Conservation (phyloP, 1,140 invertebrate species). For the Thalassaphorura encarpata region DNA sequence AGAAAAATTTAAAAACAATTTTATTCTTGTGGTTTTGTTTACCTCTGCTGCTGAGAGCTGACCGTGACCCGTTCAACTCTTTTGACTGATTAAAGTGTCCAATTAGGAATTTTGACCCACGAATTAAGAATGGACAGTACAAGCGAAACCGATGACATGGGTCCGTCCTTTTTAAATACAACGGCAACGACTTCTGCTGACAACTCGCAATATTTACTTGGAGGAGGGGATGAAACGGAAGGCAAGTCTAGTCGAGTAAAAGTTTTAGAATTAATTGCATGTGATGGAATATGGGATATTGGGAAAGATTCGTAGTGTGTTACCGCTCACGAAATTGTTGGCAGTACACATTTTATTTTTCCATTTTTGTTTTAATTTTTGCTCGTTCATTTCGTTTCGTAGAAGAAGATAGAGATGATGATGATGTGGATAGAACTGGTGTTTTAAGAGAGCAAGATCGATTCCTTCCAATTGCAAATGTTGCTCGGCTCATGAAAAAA, state of each 20-base stretch:
- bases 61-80: too few species aligned
- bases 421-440: conserved; percentile 23
- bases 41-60: too few species aligned
- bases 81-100: too few species aligned
- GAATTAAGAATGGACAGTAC: conserved; percentile 31
- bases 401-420: conserved; percentile 28
- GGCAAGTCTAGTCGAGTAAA: too few species aligned
- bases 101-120: too few species aligned
- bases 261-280: too few species aligned
- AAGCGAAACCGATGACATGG: conserved; percentile 27
- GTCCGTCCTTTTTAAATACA: conserved; percentile 8
- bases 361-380: background rate
- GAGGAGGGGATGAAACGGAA: too few species aligned
- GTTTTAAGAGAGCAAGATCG: conserved; percentile 40
- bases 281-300: too few species aligned
- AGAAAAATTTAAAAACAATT: too few species aligned
- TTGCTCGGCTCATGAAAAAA: conserved; percentile 98
- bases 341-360: background rate
- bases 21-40: too few species aligned
- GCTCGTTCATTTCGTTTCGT: background rate
- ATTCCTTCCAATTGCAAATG: conserved; percentile 96
- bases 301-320: conserved; percentile 13
- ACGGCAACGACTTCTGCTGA: too few species aligned
- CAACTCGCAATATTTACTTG: too few species aligned
- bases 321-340: conserved; percentile 16